A percentile compares a stretch with the other conserved stretches of the same genome.
Evolutionary conservation across 2,797 vertebrate genomes (phyloP).

Genomic region (Cyprinodon diabolis): DNA sequence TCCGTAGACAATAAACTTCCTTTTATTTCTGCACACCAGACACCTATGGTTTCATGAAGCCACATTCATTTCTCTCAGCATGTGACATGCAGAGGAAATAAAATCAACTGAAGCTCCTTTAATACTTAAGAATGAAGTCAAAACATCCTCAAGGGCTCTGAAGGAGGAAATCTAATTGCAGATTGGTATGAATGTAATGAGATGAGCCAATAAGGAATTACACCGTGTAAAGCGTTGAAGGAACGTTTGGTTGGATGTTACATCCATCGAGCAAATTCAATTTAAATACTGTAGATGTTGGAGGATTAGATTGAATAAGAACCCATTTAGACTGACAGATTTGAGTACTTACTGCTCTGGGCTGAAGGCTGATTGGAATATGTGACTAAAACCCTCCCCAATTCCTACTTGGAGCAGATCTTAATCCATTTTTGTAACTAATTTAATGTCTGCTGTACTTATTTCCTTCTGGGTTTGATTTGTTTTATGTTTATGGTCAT

Average conservation of each 20-base stretch:
- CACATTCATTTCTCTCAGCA: conserved; percentile 23
- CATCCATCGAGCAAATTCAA: conserved; percentile 42
- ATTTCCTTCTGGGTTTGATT: too few relatives aligned
- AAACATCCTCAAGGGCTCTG: conserved; percentile 50
- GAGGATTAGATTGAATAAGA: conserved; percentile 41
- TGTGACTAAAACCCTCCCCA: conserved; percentile 18
- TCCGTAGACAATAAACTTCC: neutral
- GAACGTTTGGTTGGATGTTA: conserved; percentile 41
- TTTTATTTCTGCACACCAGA: neutral
- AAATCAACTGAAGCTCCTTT: conserved; percentile 59
- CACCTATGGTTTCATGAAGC: conserved; percentile 11
- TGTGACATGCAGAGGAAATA: conserved; percentile 41
- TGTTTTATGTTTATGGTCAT: too few relatives aligned
- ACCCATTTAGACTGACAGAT: conserved; percentile 31
- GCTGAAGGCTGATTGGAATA: conserved; percentile 7
- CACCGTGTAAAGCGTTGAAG: conserved; percentile 34
- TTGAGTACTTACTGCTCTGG: conserved; percentile 30
- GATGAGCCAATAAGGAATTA: conserved; percentile 57
- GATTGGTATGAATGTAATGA: conserved; percentile 62
- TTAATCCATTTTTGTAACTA: conserved; percentile 47
- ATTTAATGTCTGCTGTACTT: neutral
- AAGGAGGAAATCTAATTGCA: conserved; percentile 58
- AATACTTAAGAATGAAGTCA: conserved; percentile 54
- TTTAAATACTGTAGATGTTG: conserved; percentile 33
- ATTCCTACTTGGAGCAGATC: conserved; percentile 29